Conservation (phyloP, 2,888 invertebrate species). For the Dicycla oo region DNA sequence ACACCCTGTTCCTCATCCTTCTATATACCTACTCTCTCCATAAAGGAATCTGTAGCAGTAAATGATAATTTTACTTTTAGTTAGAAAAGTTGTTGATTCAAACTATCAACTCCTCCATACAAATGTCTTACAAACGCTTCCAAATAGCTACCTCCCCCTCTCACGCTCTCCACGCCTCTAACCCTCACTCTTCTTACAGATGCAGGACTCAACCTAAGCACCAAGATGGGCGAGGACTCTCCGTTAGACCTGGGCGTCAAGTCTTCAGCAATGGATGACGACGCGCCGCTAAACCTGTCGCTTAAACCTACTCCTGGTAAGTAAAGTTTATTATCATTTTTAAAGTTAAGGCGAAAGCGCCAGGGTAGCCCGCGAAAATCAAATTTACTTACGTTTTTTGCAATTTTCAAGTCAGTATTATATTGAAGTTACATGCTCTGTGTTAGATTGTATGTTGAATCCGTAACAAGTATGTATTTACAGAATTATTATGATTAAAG, state of each 20-base stretch:
- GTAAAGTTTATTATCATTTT: too few relatives aligned
- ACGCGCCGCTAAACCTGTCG: conserved; percentile 95
- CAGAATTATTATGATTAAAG: too few relatives aligned
- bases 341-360: too few relatives aligned
- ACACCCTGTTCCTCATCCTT: too few relatives aligned
- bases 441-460: too few relatives aligned
- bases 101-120: neutral
- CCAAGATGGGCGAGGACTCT: conserved; percentile 86
- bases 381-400: too few relatives aligned
- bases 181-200: conserved; percentile 65
- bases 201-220: conserved; percentile 84
- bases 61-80: neutral
- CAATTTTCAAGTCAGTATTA: too few relatives aligned
- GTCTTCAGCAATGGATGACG: conserved; percentile 88
- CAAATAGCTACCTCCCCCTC: neutral
- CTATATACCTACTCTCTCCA: too few relatives aligned
- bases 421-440: too few relatives aligned
- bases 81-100: neutral
- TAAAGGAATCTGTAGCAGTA: too few relatives aligned
- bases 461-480: too few relatives aligned
- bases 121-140: neutral
- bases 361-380: too few relatives aligned
- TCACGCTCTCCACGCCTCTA: neutral
- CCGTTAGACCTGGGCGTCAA: conserved; percentile 88
- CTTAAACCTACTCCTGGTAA: conserved; percentile 92